Conservation (phyloP, 2,113 vertebrate species). For the Dunckerocampus dactyliophorus region DNA sequence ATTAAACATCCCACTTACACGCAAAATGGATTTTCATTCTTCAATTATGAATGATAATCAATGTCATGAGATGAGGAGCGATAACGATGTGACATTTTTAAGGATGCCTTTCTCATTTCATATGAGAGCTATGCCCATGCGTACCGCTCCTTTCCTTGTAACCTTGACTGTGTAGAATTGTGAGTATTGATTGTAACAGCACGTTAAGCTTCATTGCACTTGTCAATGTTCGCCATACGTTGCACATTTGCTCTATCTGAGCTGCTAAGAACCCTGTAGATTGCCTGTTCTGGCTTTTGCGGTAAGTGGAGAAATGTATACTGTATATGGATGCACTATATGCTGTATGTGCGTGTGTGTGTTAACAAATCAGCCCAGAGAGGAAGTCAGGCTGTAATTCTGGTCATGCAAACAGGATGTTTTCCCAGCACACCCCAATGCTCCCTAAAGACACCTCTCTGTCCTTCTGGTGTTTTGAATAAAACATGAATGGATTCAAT, state of each 20-base stretch:
- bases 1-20: constrained; percentile 11
- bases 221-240: neutral
- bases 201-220: constrained; percentile 17
- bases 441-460: constrained; percentile 37
- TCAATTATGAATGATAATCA: constrained; percentile 30
- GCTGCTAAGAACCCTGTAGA: constrained; percentile 3
- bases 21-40: constrained; percentile 10
- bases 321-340: neutral
- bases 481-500: constrained; percentile 43
- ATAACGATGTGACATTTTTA: constrained; percentile 6
- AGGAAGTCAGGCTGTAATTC: constrained; percentile 34
- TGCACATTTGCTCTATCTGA: neutral
- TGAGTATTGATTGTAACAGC: constrained; percentile 33
- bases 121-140: constrained; percentile 10
- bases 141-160: constrained; percentile 8
- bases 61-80: constrained; percentile 30
- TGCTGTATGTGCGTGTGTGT: constrained; percentile 8
- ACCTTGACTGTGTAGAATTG: constrained; percentile 27
- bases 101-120: constrained; percentile 7
- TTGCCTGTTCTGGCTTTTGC: constrained; percentile 12
- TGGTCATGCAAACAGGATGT: constrained; percentile 42
- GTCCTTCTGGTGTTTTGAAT: constrained; percentile 48
- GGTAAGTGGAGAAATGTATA: constrained; percentile 5
- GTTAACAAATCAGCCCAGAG: constrained; percentile 26
- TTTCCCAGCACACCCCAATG: constrained; percentile 44